Conservation (phyloP, 2,888 invertebrate species). For the Gasteruption jaculator region DNA sequence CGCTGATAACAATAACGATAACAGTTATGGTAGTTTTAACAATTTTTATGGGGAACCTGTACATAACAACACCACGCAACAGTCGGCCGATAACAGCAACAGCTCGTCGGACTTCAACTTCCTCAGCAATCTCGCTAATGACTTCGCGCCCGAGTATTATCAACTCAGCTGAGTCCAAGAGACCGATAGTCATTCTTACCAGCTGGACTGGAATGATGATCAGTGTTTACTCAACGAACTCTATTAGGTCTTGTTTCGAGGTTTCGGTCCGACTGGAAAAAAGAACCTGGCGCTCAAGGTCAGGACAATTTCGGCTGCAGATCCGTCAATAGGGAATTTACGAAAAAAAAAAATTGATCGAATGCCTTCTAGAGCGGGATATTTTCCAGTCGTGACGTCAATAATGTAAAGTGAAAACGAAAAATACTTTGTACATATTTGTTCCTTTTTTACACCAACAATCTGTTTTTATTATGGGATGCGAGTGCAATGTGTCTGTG, state of each 20-base stretch:
- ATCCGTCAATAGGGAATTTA: no score
- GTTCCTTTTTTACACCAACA: no score
- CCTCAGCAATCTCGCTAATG: constrained; percentile 85
- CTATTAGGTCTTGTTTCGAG: constrained; percentile 31
- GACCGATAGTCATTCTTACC: constrained; percentile 35
- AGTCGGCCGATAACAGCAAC: constrained; percentile 75
- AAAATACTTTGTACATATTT: no score
- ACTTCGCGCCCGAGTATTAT: constrained; percentile 90
- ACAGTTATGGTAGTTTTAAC: constrained; percentile 67
- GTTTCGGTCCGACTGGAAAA: constrained; percentile 15
- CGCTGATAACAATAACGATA: constrained; percentile 60
- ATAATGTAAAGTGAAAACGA: no score
- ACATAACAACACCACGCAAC: constrained; percentile 53
- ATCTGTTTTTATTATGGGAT: no score
- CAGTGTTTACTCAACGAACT: constrained; percentile 46
- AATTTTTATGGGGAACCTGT: constrained; percentile 60
- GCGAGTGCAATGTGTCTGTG: no score
- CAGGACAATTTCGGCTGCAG: constrained; percentile 3
- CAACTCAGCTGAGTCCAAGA: constrained; percentile 61
- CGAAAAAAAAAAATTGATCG: no score
- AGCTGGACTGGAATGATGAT: constrained; percentile 47
- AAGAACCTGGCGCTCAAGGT: constrained; percentile 8
- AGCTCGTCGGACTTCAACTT: constrained; percentile 94
- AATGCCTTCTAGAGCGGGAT: no score
- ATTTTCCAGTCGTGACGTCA: no score